Base-by-base conservation (phyloP, 2,113 vertebrate species). In the Miniopterus natalensis region DNA sequence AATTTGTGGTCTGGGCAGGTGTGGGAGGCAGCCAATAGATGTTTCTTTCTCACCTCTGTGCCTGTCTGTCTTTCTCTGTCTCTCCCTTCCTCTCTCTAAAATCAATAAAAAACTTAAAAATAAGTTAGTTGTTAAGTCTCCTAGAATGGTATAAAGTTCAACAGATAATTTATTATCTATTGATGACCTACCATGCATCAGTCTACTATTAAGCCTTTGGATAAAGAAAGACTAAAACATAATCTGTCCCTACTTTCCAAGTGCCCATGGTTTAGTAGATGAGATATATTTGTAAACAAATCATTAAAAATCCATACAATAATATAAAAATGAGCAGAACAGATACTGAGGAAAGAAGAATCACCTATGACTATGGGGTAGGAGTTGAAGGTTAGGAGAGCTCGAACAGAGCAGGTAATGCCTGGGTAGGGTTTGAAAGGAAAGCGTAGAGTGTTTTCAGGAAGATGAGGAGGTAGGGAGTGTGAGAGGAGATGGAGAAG, bases 241-340 rank as follows among this genome's bases (percentile, higher is more conserved):
- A 68, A 4, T 42, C 5, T 66, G 20, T 59, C 10, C 4, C 2
- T 8, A 74, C 23, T 95, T 68, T 88, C 15, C 8, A 80, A 8
- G 3, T 55, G 27, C 21, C 42, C 10, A 29, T 18, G 15, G 20
- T 59, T 91, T 89, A 65, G 8, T 53, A 18, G 21, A 47, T 71
- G 53, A 88, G 55, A 88, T 21, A 29, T 21, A 40, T 8, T 36
- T 90, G 27, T 45, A 92, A 95, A 90, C 10, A 79, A 31, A 42
- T 66, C 4, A 47, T 49, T 78, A 59, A 31, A 66, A 90, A 74
- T 49, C 29, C 20, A 45, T 68, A 57, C 29, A 47, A 47, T 74
- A 74, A 86, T 55, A 79, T 45, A 88, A 51, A 94, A 65, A 79
- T 90, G 36, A 88, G 74, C 29, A 84, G 49, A 88, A 59, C 53